Conservation (phyloP, 2,888 invertebrate genomes). For the Cremastinae sp. region DNA sequence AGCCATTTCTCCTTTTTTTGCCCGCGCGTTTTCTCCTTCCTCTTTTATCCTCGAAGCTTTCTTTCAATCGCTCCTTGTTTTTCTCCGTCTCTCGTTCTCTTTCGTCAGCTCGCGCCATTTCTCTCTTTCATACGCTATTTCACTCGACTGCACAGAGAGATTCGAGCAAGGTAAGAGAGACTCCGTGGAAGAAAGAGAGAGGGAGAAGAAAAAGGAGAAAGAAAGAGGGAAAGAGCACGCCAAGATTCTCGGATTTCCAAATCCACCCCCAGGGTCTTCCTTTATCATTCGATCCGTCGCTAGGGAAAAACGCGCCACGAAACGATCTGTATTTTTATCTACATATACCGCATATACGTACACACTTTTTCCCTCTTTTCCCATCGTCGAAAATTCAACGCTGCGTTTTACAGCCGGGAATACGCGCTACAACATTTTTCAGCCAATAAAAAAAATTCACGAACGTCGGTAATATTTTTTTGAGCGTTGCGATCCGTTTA, state of each 20-base stretch:
- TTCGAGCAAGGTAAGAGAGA: constrained; percentile 46
- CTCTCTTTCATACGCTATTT: constrained; percentile 32
- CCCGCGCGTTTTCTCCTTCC: constrained; percentile 19
- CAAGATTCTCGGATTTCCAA: constrained; percentile 61
- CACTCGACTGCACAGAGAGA: constrained; percentile 48
- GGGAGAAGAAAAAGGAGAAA: constrained; percentile 10
- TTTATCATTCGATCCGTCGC: constrained; percentile 61
- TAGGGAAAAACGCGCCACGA: constrained; percentile 52
- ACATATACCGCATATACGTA: constrained; percentile 1
- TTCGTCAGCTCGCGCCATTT: neutral
- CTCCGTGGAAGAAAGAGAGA: constrained; percentile 43
- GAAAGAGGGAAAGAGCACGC: constrained; percentile 39
- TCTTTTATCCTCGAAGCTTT: constrained; percentile 48
- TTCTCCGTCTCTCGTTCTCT: constrained; percentile 18
- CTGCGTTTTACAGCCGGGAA: constrained; percentile 19
- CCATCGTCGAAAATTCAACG: constrained; percentile 38
- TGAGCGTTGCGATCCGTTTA: too few species aligned
- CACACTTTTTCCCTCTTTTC: neutral
- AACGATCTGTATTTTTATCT: constrained; percentile 43
- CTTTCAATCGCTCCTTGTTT: constrained; percentile 23
- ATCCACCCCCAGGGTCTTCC: constrained; percentile 61
- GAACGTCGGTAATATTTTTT: neutral
- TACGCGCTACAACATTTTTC: neutral
- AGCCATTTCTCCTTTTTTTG: constrained; percentile 38
- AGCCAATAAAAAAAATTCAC: neutral